Evolutionary conservation across 2,888 invertebrate species (phyloP).

Genomic region (Caenorhabditis sp.): DNA sequence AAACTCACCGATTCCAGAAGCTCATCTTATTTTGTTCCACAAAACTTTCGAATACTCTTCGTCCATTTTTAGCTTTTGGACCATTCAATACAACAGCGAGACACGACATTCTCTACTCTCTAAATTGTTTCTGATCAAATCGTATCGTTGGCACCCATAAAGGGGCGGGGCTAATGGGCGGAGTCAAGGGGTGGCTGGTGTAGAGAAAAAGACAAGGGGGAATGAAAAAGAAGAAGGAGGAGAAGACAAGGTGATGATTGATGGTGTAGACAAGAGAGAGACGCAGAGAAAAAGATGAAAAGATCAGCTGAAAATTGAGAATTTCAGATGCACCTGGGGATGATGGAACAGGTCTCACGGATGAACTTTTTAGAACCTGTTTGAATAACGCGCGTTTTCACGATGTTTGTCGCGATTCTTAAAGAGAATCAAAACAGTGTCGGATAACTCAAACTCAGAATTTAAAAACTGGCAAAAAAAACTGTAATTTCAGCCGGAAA

Average conservation of each 20-base stretch:
- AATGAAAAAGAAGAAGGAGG: neutral
- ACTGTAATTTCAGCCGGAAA: too few species aligned
- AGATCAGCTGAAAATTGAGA: neutral
- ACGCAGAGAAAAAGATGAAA: neutral
- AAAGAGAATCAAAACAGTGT: too few species aligned
- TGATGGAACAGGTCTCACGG: too few species aligned
- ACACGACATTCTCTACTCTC: constrained; percentile 29
- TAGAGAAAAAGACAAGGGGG: neutral
- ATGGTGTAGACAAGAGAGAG: constrained; percentile 1
- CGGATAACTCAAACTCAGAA: too few species aligned
- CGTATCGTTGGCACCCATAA: neutral
- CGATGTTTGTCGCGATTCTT: too few species aligned
- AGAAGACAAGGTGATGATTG: neutral
- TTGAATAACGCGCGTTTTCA: too few species aligned
- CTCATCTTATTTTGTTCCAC: constrained; percentile 46
- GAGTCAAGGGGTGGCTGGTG: constrained; percentile 8
- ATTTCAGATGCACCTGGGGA: too few species aligned
- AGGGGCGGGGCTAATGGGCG: constrained; percentile 21
- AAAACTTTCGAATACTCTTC: constrained; percentile 53
- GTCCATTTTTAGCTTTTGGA: constrained; percentile 51
- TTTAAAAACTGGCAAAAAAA: too few species aligned
- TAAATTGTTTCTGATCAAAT: neutral
- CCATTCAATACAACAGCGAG: constrained; percentile 52
- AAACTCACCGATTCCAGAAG: constrained; percentile 55
- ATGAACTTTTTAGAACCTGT: too few species aligned